Evolutionary conservation across 2,888 invertebrate genomes (phyloP), one percentile per base, ranked within the genome.

Genomic region (Oscheius onirici): DNA sequence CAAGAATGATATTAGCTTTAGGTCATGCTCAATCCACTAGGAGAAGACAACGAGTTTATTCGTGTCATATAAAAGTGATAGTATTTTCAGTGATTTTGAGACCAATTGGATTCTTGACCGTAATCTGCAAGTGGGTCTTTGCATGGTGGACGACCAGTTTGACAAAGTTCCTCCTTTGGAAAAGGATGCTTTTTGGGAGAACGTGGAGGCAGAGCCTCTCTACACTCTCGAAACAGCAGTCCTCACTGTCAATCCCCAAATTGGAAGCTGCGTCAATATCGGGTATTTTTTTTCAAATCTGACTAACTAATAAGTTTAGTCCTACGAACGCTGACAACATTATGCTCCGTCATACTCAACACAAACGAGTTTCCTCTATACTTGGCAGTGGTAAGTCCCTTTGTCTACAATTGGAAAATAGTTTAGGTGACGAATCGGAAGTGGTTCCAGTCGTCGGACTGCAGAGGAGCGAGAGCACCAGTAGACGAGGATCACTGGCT

Each of bases 31-130:
- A 52, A 66, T 57, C 85, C 85, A 1, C 69, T 85, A 3, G 83
- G 83, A 13, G 82, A 82, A 43, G 83, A 84, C 60, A 81, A 85
- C 57, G 84, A 85, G 49, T 58, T 11, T 40, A 3, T 34, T 34
- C 2, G 10, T 49, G 17, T 8, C 2, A 17, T 17, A 10, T 49
- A 0, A 49, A 1, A 3, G 13, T 46, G 2, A 1, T 22, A 20
- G 5, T 1, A 20, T 34, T 40, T 58, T 22, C 43, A 60, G 60
- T 52, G 85, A 85, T 69, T 84, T 86, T 60, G 85, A 85, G 46
- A 77, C 78, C 40, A 86, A 86, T 73, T 86, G 81, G 78, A 81
- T 85, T 40, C 65, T 84, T n/a, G 84, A 84, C 67, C 74, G 84
- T 43, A 84, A 84, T 71, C 72, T 84, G 2, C 83, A 84, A 79